Conservation (phyloP, 2,888 invertebrate genomes). For the Ormyrus pomaceus region DNA sequence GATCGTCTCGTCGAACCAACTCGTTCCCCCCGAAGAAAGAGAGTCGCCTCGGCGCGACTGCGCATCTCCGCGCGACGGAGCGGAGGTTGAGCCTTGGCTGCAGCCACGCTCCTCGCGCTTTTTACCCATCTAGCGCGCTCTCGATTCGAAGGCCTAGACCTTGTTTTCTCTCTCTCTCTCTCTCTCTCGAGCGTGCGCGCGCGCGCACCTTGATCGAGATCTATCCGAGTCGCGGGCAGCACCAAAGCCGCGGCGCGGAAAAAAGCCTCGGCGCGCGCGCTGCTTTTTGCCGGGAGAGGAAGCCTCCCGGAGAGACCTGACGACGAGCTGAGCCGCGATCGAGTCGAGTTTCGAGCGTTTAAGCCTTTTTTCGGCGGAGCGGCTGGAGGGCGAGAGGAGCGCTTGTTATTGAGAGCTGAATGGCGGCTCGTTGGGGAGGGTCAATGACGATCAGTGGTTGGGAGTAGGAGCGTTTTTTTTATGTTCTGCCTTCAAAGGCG, state of each 20-base stretch:
- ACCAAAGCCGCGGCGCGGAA: background rate
- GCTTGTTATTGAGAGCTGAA: too few relatives aligned
- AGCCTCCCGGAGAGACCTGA: background rate
- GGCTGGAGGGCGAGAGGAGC: too few relatives aligned
- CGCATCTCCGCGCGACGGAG: too few relatives aligned
- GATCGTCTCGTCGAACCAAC: too few relatives aligned
- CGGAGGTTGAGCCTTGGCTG: too few relatives aligned
- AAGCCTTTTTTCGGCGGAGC: background rate
- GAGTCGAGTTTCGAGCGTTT: background rate
- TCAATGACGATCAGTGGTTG: too few relatives aligned
- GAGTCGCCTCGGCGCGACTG: too few relatives aligned
- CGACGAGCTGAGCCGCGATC: background rate
- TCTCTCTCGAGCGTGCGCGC: too few relatives aligned
- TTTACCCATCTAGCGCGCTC: slow-evolving; percentile 11
- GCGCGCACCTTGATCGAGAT: background rate
- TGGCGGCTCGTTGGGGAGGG: too few relatives aligned
- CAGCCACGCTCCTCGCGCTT: background rate
- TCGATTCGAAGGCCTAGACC: slow-evolving; percentile 25
- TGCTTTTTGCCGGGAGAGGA: background rate
- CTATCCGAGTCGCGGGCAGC: background rate
- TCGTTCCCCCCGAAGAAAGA: too few relatives aligned
- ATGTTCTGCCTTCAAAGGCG: too few relatives aligned
- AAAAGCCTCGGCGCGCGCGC: background rate
- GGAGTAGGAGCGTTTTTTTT: too few relatives aligned
- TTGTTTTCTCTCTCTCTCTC: slow-evolving; percentile 4